These are phyloP conservation scores for Amblyteles armatorius DNA, from an alignment of 2,888 invertebrate species.

Conservation along the genomic window DNA sequence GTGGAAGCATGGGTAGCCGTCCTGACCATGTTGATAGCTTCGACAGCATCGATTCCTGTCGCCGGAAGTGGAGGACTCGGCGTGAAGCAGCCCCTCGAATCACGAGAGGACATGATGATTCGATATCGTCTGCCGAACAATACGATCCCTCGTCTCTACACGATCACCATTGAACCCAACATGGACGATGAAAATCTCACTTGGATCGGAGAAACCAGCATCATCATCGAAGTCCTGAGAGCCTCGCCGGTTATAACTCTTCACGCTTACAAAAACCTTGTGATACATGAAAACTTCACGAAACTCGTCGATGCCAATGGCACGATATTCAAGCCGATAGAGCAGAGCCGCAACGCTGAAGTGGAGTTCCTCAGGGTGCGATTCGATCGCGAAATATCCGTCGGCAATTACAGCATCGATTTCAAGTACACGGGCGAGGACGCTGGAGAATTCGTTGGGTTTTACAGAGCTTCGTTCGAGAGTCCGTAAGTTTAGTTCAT, in stretches of 20 bases:
- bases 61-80: background rate
- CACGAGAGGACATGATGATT: constrained; percentile 28
- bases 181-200: constrained; percentile 81
- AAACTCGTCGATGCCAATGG: constrained; percentile 52
- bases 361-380: constrained; percentile 63
- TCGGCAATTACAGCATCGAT: constrained; percentile 86
- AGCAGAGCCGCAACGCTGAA: constrained; percentile 57
- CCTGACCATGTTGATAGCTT: constrained; percentile 19
- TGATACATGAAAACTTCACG: constrained; percentile 64
- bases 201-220: constrained; percentile 68
- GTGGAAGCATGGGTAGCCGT: background rate
- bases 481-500: constrained; percentile 26
- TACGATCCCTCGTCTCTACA: constrained; percentile 86
- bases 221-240: constrained; percentile 67
- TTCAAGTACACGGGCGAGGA: constrained; percentile 87
- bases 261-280: constrained; percentile 57
- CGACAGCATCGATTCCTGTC: constrained; percentile 1
- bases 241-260: constrained; percentile 57
- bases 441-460: constrained; percentile 87
- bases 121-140: constrained; percentile 86
- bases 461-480: constrained; percentile 88
- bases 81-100: background rate
- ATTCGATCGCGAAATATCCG: constrained; percentile 55
- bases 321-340: constrained; percentile 46
- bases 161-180: constrained; percentile 85